These are phyloP conservation scores for Parazoanthus swiftii DNA, from an alignment of 92 coral and sea anemone species.

Conservation along the genomic window DNA sequence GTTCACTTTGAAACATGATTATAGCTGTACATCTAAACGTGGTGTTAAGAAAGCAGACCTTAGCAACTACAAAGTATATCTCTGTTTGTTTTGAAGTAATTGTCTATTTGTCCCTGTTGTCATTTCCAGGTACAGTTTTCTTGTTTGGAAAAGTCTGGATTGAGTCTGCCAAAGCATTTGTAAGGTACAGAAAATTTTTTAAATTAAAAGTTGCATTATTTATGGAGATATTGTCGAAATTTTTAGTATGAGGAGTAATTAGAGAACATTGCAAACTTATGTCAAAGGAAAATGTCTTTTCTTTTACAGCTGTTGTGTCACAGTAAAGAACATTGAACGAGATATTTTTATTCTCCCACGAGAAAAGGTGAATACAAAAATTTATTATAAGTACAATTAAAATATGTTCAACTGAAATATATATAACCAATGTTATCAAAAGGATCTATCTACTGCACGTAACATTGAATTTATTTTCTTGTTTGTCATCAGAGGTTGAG, in stretches of 20 bases:
- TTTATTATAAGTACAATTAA: not conserved
- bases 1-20: not conserved
- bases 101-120: not conserved
- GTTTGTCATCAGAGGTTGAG: constrained; percentile 48
- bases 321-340: constrained; percentile 93
- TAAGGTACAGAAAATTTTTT: constrained; percentile 55
- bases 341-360: constrained; percentile 85
- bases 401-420: too few species aligned
- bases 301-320: constrained; percentile 81
- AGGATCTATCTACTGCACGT: too few species aligned
- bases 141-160: constrained; percentile 98
- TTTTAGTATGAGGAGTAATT: not conserved
- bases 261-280: not conserved
- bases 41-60: too few species aligned
- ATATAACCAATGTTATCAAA: too few species aligned
- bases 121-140: constrained; percentile 79
- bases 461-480: not conserved
- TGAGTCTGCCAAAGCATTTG: constrained; percentile 82
- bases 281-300: not conserved
- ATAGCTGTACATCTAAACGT: not conserved
- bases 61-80: not conserved
- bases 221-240: not conserved
- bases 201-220: not conserved
- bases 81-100: not conserved
- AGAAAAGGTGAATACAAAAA: constrained; percentile 60